Base-by-base conservation (phyloP, 2,113 vertebrate genomes). In the Chloroceryle aenea region DNA sequence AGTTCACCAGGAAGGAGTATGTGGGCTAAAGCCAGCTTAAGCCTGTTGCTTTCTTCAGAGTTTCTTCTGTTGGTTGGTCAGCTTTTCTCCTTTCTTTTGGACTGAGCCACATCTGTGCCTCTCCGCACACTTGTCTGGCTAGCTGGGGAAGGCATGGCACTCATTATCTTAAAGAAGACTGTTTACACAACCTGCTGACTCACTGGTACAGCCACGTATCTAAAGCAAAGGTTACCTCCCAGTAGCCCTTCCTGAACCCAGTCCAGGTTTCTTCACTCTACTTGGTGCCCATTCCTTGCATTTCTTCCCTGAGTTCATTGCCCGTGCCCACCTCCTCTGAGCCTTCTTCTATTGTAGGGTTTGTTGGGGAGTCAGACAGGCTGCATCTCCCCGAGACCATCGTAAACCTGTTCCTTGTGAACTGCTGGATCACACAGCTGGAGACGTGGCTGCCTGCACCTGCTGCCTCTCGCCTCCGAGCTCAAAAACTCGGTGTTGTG, bases 401-500 rank as follows among this genome's bases (percentile, higher is more conserved):
- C 69, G 30, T 36, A 27, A 64, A 47, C 2, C 0, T 48, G 14
- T 74, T 89, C 38, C n/a, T 64, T 50, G 17, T 84, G 53, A 69
- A 34, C 29, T 56, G 29, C 40, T 40, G 38, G 38, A 40, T 40
- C 63, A 9, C 0, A 1, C 30, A 38, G 38, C 52, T 67, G 76
- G 64, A 71, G 43, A 48, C 14, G 9, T 58, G 42, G 22, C 42
- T 66, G 40, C 23, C n/a, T 32, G 7, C 52, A 29, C 26, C 4
- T 6, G 7, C 45, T 81, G 50, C 61, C 66, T 14, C 68, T 77
- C 4, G 1, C 18, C 19, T 73, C 3, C 3, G n/a, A 71, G 34
- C 34, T 72, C 56, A 55, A 4, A 7, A n/a, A 0, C 0, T 0
- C 0, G 34, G 6, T 59, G 3, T 45, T 56, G 71, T 4, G 5